Conservation (phyloP, 2,797 vertebrate genomes). For the Rhodeus uyekii region DNA sequence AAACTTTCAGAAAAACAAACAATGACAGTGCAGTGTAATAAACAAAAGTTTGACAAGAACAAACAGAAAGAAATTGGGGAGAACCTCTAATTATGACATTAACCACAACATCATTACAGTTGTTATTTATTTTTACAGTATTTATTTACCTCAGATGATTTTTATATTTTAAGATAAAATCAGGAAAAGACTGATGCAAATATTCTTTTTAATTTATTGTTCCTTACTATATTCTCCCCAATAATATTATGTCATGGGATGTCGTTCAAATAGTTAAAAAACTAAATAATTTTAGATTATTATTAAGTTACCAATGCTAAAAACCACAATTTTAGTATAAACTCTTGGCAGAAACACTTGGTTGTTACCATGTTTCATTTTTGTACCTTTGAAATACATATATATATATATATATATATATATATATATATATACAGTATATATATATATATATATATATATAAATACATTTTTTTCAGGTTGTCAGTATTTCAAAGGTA, state of each 20-base stretch:
- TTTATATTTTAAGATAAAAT: neutral
- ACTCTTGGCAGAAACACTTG: neutral
- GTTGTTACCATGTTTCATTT: neutral
- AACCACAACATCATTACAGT: neutral
- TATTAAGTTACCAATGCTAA: neutral
- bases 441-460: too few relatives aligned
- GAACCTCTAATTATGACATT: neutral
- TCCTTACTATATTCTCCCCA: accelerated
- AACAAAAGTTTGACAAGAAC: too few relatives aligned
- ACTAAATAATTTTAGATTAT: neutral
- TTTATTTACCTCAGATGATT: too few relatives aligned
- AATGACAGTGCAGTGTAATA: too few relatives aligned
- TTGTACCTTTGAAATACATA: neutral
- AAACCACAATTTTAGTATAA: neutral
- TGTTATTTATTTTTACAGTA: neutral
- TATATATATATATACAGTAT: too few relatives aligned
- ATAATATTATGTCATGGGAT: neutral
- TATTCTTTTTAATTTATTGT: neutral
- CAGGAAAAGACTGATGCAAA: neutral
- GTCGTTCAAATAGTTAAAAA: neutral
- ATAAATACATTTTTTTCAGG: too few relatives aligned
- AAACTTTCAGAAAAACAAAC: too few relatives aligned
- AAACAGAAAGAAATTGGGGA: too few relatives aligned
- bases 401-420: too few relatives aligned
- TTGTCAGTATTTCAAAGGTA: too few relatives aligned